Percentiles rank a stretch among this genome's conserved stretches.
These are phyloP conservation scores for Tupiocoris notatus DNA, from an alignment of 2,888 invertebrate genomes.

Conservation along the genomic window DNA sequence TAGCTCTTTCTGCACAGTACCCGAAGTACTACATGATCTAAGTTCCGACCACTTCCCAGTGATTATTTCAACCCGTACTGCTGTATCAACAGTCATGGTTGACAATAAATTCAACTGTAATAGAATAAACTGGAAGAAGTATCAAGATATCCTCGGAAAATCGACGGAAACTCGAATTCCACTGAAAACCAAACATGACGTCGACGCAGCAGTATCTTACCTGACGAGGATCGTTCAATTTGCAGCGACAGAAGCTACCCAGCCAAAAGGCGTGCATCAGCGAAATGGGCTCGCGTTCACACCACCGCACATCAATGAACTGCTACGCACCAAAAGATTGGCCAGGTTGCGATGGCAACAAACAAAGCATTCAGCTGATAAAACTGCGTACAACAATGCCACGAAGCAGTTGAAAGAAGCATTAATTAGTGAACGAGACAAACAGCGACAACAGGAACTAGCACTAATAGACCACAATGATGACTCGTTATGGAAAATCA, in stretches of 20 bases:
- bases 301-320: not conserved
- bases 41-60: slow-evolving; percentile 2
- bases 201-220: slow-evolving; percentile 5
- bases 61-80: not conserved
- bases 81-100: not conserved
- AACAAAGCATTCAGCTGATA: not conserved
- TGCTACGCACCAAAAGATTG: slow-evolving; percentile 1
- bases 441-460: not conserved
- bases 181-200: not conserved
- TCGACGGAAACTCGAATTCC: slow-evolving; percentile 5
- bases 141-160: not conserved
- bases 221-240: slow-evolving; percentile 5
- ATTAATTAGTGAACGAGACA: not conserved
- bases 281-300: not conserved
- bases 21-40: not conserved
- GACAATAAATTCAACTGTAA: not conserved
- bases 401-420: not conserved
- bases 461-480: slow-evolving; percentile 6
- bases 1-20: not conserved
- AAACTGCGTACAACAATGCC: not conserved
- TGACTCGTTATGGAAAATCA: slow-evolving; percentile 8
- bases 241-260: not conserved
- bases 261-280: not conserved
- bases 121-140: slow-evolving; percentile 1
- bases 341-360: not conserved